These are phyloP conservation scores for Paracentrotus lividus DNA, from an alignment of 53 echinoderm and acorn worm species.

Conservation along the genomic window DNA sequence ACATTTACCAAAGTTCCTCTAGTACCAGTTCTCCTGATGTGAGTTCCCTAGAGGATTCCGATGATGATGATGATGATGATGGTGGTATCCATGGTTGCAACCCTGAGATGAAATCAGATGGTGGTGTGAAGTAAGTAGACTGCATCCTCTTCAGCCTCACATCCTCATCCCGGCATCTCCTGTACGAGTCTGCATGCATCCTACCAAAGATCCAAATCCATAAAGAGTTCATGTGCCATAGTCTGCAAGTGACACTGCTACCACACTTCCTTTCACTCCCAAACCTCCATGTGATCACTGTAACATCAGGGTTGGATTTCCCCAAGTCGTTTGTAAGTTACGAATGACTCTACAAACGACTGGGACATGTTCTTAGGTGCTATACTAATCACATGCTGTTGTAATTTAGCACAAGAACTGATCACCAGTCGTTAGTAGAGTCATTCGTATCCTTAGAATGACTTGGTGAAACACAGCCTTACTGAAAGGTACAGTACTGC, in stretches of 20 bases:
- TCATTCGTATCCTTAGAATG: no score
- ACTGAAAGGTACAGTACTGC: no score
- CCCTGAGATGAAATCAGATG: neutral
- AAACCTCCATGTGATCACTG: conserved; percentile 28
- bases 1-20: conserved; percentile 68
- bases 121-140: conserved; percentile 24
- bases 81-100: neutral
- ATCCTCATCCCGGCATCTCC: conserved; percentile 25
- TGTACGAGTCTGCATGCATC: conserved; percentile 45
- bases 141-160: conserved; percentile 47
- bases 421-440: no score
- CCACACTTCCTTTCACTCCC: conserved; percentile 29
- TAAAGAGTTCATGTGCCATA: conserved; percentile 31
- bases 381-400: no score
- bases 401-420: no score
- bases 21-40: conserved; percentile 83
- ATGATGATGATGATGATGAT: conserved; percentile 49
- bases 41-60: conserved; percentile 82
- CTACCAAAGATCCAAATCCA: conserved; percentile 24
- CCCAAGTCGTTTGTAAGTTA: no score
- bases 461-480: no score
- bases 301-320: no score
- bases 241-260: neutral
- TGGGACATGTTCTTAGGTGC: no score
- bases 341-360: no score